Evolutionary conservation across 37 sponge, comb jelly and placozoan genomes (phyloP).

Genomic region (Chondrosia reniformis): DNA sequence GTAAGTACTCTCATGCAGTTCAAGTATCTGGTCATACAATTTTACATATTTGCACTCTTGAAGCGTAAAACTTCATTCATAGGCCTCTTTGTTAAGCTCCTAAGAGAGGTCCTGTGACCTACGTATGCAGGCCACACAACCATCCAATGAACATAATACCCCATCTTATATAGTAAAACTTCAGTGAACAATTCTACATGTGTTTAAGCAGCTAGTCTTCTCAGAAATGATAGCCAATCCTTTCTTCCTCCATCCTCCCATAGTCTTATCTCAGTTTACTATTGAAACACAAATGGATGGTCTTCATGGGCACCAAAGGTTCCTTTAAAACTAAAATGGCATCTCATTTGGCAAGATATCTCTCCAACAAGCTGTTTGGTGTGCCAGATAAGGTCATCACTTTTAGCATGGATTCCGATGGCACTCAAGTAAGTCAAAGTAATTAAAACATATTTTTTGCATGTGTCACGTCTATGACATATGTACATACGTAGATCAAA

Average conservation of each 20-base stretch:
- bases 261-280: conserved; percentile 4
- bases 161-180: neutral
- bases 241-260: neutral
- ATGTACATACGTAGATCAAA: too few relatives aligned
- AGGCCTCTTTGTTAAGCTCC: neutral
- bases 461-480: too few relatives aligned
- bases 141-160: too few relatives aligned
- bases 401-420: conserved; percentile 16
- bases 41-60: neutral
- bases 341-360: neutral
- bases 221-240: neutral
- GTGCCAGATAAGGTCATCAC: neutral
- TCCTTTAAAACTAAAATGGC: conserved; percentile 74
- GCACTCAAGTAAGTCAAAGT: conserved; percentile 6
- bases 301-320: conserved; percentile 84
- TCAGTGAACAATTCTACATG: neutral
- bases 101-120: too few relatives aligned
- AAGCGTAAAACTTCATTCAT: neutral
- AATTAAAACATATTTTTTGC: too few relatives aligned
- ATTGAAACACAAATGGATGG: conserved; percentile 60
- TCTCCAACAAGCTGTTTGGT: conserved; percentile 21
- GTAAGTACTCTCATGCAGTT: neutral
- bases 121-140: too few relatives aligned
- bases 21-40: neutral
- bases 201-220: neutral